Evolutionary conservation across 2,888 invertebrate genomes (phyloP).

Genomic region (Drosophila neonasuta): DNA sequence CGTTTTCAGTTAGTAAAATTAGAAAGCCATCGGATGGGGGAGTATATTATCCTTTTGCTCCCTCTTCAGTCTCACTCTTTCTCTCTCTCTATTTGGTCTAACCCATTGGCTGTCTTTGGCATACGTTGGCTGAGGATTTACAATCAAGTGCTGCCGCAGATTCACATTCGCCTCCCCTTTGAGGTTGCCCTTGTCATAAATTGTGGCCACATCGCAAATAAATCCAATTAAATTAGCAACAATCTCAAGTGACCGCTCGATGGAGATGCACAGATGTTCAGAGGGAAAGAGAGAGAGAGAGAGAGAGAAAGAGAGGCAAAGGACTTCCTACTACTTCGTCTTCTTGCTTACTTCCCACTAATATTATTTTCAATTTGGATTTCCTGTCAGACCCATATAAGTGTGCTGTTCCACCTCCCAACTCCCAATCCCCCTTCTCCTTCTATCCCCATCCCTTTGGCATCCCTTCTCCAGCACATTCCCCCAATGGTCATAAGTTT

Average conservation of each 20-base stretch:
- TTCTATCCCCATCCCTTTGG: no score
- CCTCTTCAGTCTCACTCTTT: no score
- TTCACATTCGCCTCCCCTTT: neutral
- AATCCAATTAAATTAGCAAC: slow-evolving; percentile 73
- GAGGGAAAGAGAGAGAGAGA: neutral
- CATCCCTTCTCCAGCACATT: neutral
- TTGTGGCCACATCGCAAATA: slow-evolving; percentile 65
- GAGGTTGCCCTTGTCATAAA: slow-evolving; percentile 39
- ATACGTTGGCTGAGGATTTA: neutral
- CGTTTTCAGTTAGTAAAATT: slow-evolving; percentile 8
- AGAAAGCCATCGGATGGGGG: neutral
- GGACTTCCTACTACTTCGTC: no score
- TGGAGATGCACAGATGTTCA: slow-evolving; percentile 14
- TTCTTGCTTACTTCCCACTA: slow-evolving; percentile 17
- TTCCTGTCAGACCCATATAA: slow-evolving; percentile 32
- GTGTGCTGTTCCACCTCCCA: slow-evolving; percentile 1
- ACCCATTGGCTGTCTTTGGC: neutral
- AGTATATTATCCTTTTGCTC: no score
- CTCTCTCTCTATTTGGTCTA: neutral
- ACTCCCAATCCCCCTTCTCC: no score
- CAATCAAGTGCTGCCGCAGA: neutral
- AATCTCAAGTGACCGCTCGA: slow-evolving; percentile 61
- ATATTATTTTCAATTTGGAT: slow-evolving; percentile 53
- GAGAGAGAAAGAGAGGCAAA: neutral
- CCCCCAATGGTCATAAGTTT: slow-evolving; percentile 41